A percentile compares a stretch with the other conserved stretches of the same genome.
Evolutionary conservation across 2,888 invertebrate species (phyloP).

Genomic region (Mechanitis messenoides): DNA sequence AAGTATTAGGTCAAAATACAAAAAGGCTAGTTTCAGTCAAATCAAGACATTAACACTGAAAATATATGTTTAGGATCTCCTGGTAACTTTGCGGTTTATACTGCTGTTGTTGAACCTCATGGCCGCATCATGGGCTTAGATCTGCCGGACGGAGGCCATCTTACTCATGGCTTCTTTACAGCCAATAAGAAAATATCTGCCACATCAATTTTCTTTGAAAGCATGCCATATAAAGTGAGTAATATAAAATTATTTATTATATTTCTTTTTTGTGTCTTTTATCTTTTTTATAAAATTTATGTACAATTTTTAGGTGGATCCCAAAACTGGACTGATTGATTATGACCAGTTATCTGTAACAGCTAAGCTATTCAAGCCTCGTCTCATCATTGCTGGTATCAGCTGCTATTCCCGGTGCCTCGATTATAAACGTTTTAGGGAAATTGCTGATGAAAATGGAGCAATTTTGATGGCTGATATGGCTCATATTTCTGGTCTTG

Average conservation of each 20-base stretch:
- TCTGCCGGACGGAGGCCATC: slow-evolving; percentile 97
- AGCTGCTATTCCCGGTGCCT: slow-evolving; percentile 95
- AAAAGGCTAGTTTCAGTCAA: neutral
- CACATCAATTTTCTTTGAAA: slow-evolving; percentile 98
- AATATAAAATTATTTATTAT: neutral
- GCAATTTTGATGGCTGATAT: slow-evolving; percentile 95
- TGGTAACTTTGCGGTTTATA: slow-evolving; percentile 98
- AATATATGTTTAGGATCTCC: slow-evolving; percentile 81
- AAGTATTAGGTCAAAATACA: neutral
- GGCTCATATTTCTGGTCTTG: slow-evolving; percentile 96
- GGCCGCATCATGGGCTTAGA: slow-evolving; percentile 98
- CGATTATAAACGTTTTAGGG: slow-evolving; percentile 92
- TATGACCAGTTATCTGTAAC: slow-evolving; percentile 90
- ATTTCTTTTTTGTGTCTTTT: neutral
- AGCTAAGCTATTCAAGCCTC: slow-evolving; percentile 92
- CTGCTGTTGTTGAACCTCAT: slow-evolving; percentile 91
- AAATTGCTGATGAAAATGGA: slow-evolving; percentile 88
- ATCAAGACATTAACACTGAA: neutral
- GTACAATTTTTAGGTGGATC: slow-evolving; percentile 73
- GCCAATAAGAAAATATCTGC: slow-evolving; percentile 94
- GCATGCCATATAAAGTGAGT: slow-evolving; percentile 95
- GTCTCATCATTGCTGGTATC: slow-evolving; percentile 94
- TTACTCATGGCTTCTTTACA: slow-evolving; percentile 95
- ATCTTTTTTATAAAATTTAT: neutral
- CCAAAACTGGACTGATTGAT: slow-evolving; percentile 91